These are phyloP conservation scores for Pantala flavescens DNA, from an alignment of 1,140 invertebrate genomes.

Conservation along the genomic window DNA sequence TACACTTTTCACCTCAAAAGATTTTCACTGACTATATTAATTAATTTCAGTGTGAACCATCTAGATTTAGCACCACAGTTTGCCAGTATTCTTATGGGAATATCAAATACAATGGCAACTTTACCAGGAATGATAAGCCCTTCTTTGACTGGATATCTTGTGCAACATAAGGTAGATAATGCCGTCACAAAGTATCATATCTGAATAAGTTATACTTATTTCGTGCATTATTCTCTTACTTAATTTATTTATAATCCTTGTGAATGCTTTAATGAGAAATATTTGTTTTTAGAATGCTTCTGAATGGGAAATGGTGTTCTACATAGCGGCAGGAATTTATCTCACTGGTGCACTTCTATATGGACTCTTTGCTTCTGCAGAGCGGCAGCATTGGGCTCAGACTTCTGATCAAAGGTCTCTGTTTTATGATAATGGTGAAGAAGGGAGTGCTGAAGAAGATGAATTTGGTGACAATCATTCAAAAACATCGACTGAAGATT, in stretches of 20 bases:
- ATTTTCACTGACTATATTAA: background rate
- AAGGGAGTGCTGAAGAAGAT: background rate
- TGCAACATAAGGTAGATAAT: conserved; percentile 29
- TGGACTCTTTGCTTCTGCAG: conserved; percentile 37
- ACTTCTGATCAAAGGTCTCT: conserved; percentile 15
- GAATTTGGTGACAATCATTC: conserved; percentile 19
- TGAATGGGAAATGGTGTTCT: conserved; percentile 43
- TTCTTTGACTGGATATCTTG: conserved; percentile 36
- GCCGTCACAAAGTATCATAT: no score
- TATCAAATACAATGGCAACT: conserved; percentile 44
- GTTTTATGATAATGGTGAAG: background rate
- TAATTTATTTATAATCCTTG: no score
- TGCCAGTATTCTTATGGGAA: conserved; percentile 38
- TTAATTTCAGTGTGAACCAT: conserved; percentile 37
- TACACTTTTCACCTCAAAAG: no score
- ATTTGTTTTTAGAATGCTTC: conserved; percentile 31
- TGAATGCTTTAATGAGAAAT: no score
- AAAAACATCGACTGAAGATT: conserved; percentile 19
- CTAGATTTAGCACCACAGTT: conserved; percentile 42
- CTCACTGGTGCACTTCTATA: conserved; percentile 37
- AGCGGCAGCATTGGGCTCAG: conserved; percentile 35
- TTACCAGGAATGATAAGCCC: conserved; percentile 45
- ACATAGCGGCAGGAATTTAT: conserved; percentile 37
- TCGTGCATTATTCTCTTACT: background rate
- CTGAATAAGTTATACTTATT: background rate